Base-by-base conservation (phyloP, 2,113 vertebrate genomes). In the Corythaeola cristata region DNA sequence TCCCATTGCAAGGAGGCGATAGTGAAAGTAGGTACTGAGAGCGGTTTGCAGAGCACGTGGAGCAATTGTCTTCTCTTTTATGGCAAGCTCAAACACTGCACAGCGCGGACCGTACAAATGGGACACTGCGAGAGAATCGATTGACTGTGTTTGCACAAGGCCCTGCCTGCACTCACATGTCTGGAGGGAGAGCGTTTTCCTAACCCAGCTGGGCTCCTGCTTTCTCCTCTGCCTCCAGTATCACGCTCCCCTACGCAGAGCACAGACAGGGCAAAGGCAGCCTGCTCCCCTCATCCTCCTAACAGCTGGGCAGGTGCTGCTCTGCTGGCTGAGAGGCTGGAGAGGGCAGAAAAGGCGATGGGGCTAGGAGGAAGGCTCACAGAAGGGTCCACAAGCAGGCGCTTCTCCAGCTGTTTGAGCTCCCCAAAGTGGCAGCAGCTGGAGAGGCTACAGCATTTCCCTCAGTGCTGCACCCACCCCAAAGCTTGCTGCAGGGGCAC, bases 191-290 rank as follows among this genome's bases (percentile, higher is more conserved):
- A 75, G 58, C 4, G 0, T 71, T 67, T 39, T 56, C 58, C 53
- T 10, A 81, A 67, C 9, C 11, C 59, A 52, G 30, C 62, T 4
- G 9, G 6, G 32, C 74, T 62, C 23, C 39, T 55, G 50, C 41
- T 81, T 21, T 58, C 41, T 37, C 45, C 32, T 14, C 62, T 35
- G 33, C 68, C 74, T 60, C 68, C 52, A 23, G 24, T 12, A 15
- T n/a, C 14, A 17, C 1, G 0, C 26, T 53, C 16, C 44, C 21
- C 8, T 26, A 8, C 1, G 2, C 49, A 67, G 45, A 4, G 10
- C 26, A 66, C 44, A n/a, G 30, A 22, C 16, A 32, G 41, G 71
- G 52, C 16, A 77, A 53, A 44, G 14, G 39, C 52, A 77, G 39
- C 23, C 66, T 44, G 37, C 26, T 41, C 19, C 28, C 39, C 35